Evolutionary conservation across 2,797 vertebrate genomes (phyloP), one percentile per base, ranked within the genome.

Genomic region (Chelmon rostratus): DNA sequence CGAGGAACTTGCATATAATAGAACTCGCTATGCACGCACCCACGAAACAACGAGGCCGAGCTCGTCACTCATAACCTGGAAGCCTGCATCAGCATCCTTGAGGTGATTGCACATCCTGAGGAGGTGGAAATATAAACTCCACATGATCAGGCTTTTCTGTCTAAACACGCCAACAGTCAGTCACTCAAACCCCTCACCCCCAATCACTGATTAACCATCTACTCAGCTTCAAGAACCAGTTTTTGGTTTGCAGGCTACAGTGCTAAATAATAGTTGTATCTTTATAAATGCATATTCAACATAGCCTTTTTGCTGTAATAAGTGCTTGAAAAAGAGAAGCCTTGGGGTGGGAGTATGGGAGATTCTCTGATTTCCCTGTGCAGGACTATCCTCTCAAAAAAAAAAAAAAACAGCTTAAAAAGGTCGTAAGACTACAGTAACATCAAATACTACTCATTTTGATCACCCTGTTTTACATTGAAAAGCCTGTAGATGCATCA

Each of bases 161-260:
- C 58, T 82, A 61, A 47, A 71, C 69, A 67, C 56, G 79, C 46
- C 54, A 42, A 72, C 81, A 77, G 57, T 76, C 78, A 85, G 66
- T 67, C 50, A 54, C 35, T 61, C 44, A 28, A 21, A 13, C 25
- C 35, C 15, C 7, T 0, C 25, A 33, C 23, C n/a, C 11, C 23
- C 7, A 31, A 23, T 65, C 64, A 78, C 78, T 74, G 86, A 89
- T 86, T 87, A 78, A 81, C 83, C 73, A 78, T 66, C 68, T 46
- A 81, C 84, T 83, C 86, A 12, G 74, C 89, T 85, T 85, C 74
- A 68, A 88, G 78, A 92, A 89, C 78, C 87, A 56, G 78, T 87
- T 91, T 93, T 94, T 94, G 92, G 93, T 93, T 93, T 93, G 89
- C 89, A 91, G 91, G 88, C 91, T 90, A 90, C 88, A 82, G 83